These are phyloP conservation scores for Patella caerulea DNA, from an alignment of 2,888 invertebrate species.

Conservation along the genomic window DNA sequence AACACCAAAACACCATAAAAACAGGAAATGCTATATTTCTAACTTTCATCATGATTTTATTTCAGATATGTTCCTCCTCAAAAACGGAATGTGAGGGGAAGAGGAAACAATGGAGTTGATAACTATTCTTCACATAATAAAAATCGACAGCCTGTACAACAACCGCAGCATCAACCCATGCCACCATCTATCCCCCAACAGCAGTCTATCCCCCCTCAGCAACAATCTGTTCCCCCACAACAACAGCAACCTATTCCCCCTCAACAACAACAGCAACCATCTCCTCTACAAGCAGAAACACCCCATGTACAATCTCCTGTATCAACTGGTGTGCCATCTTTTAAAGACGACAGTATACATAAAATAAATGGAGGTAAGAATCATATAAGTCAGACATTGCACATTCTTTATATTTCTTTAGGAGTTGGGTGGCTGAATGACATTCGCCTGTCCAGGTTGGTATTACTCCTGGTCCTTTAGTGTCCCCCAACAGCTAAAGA, in stretches of 20 bases:
- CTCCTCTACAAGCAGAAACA: too few species aligned
- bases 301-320: too few species aligned
- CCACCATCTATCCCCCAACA: constrained; percentile 8
- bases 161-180: constrained; percentile 24
- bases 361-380: too few species aligned
- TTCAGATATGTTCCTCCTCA: constrained; percentile 52
- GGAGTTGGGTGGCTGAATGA: too few species aligned
- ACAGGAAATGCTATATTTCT: not conserved
- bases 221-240: constrained; percentile 21
- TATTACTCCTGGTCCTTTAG: too few species aligned
- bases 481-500: too few species aligned
- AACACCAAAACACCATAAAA: too few species aligned
- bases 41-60: constrained; percentile 14
- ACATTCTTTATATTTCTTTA: too few species aligned
- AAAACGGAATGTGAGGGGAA: constrained; percentile 33
- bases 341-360: too few species aligned
- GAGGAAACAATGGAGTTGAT: constrained; percentile 16
- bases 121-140: constrained; percentile 13
- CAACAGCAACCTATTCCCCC: constrained; percentile 12
- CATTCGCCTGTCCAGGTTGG: too few species aligned
- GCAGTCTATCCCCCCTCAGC: constrained; percentile 12
- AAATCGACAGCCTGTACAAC: constrained; percentile 7
- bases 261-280: constrained; percentile 8
- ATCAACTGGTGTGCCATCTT: too few species aligned
- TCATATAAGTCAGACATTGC: too few species aligned